Evolutionary conservation across 2,888 invertebrate species (phyloP).

Genomic region (Cryptops parisi): DNA sequence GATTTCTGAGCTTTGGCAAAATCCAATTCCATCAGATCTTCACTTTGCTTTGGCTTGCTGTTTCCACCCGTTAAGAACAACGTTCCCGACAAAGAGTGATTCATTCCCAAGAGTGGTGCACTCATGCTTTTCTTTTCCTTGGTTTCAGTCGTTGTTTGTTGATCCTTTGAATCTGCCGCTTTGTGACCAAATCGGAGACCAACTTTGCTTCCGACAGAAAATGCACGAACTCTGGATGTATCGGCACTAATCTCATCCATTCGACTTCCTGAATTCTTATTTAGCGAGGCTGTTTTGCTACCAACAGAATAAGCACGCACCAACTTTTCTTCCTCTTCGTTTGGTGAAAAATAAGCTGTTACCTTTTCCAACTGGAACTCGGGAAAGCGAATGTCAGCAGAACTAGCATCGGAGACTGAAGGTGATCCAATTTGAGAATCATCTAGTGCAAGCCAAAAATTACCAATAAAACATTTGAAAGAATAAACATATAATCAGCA

Average conservation of each 20-base stretch:
- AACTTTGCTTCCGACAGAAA: conserved; percentile 57
- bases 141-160: conserved; percentile 26
- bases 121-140: conserved; percentile 45
- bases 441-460: too few relatives aligned
- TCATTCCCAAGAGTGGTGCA: conserved; percentile 43
- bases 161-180: conserved; percentile 20
- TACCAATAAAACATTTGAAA: too few relatives aligned
- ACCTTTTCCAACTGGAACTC: conserved; percentile 72
- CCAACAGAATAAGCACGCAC: conserved; percentile 69
- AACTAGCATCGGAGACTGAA: too few relatives aligned
- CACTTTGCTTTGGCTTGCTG: conserved; percentile 25
- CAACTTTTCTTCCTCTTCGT: conserved; percentile 40
- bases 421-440: too few relatives aligned
- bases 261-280: background rate
- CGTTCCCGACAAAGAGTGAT: conserved; percentile 33
- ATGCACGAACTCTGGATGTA: conserved; percentile 47
- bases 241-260: conserved; percentile 23
- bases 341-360: conserved; percentile 50
- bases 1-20: conserved; percentile 30
- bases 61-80: conserved; percentile 30
- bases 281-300: conserved; percentile 48
- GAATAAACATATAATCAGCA: too few relatives aligned
- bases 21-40: conserved; percentile 71
- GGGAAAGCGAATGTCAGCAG: conserved; percentile 56
- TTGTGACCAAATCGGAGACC: conserved; percentile 29